These are phyloP conservation scores for Cyprinodon brontotheroides DNA, from an alignment of 2,113 vertebrate species.

Conservation along the genomic window DNA sequence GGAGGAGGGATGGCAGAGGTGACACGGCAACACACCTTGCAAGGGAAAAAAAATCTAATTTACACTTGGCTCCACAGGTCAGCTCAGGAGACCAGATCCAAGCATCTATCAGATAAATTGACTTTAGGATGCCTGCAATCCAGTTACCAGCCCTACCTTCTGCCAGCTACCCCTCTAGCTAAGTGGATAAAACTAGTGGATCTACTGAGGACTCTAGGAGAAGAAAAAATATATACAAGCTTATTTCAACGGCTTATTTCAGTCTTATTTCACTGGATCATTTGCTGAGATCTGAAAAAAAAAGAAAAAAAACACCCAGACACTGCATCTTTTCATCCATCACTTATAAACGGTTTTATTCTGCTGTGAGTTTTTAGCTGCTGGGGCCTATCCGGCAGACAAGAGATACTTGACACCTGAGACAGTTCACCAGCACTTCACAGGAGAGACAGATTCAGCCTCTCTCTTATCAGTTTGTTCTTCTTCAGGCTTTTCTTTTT, in stretches of 20 bases:
- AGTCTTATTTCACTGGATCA: background rate
- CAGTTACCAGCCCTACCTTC: slow-evolving; percentile 55
- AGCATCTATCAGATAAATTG: slow-evolving; percentile 73
- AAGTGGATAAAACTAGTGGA: slow-evolving; percentile 44
- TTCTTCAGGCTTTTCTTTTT: background rate
- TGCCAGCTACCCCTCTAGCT: slow-evolving; percentile 45
- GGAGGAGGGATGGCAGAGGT: slow-evolving; percentile 40
- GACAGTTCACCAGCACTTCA: background rate
- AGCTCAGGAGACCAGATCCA: slow-evolving; percentile 40
- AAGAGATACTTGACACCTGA: background rate
- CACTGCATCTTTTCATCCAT: background rate
- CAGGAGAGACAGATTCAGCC: background rate
- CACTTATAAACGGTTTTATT: background rate
- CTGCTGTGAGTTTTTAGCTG: background rate
- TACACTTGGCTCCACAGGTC: slow-evolving; percentile 69
- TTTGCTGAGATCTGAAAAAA: background rate
- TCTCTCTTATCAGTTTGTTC: background rate
- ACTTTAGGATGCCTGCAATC: slow-evolving; percentile 61
- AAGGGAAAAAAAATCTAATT: slow-evolving; percentile 65
- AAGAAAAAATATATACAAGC: background rate
- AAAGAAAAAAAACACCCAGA: background rate
- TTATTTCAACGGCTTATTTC: background rate
- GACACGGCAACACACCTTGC: slow-evolving; percentile 50
- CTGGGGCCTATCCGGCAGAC: background rate
- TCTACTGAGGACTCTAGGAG: background rate